Evolutionary conservation across 2,113 vertebrate genomes (phyloP).

Genomic region (Atherinomorus stipes): DNA sequence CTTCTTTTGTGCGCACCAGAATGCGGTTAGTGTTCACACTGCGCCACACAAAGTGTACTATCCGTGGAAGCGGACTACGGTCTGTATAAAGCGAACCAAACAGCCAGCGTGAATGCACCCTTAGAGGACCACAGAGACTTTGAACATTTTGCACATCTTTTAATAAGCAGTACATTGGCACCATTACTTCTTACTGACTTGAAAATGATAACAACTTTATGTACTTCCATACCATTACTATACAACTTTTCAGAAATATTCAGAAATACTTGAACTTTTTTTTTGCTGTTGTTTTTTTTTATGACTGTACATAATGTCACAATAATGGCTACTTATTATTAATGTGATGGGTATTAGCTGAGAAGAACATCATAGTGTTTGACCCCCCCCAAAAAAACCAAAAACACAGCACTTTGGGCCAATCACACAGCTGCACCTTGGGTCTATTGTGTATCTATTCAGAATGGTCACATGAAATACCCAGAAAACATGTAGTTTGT

Average conservation of each 20-base stretch:
- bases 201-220: not conserved
- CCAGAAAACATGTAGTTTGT: not conserved
- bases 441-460: not conserved
- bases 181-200: constrained; percentile 1
- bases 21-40: too few relatives aligned
- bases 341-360: constrained; percentile 4
- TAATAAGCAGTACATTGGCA: not conserved
- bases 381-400: not conserved
- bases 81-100: too few relatives aligned
- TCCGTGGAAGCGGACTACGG: too few relatives aligned
- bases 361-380: not conserved
- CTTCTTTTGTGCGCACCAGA: too few relatives aligned
- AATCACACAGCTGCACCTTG: not conserved
- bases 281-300: not conserved
- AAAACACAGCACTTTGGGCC: not conserved
- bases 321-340: not conserved
- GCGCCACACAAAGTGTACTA: too few relatives aligned
- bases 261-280: too few relatives aligned
- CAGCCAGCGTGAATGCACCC: too few relatives aligned
- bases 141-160: not conserved
- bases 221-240: not conserved
- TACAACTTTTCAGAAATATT: not conserved
- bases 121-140: not conserved
- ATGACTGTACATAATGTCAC: constrained; percentile 11
- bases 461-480: not conserved